Evolutionary conservation across 2,113 vertebrate genomes (phyloP).

Genomic region (Cyanoderma ruficeps): DNA sequence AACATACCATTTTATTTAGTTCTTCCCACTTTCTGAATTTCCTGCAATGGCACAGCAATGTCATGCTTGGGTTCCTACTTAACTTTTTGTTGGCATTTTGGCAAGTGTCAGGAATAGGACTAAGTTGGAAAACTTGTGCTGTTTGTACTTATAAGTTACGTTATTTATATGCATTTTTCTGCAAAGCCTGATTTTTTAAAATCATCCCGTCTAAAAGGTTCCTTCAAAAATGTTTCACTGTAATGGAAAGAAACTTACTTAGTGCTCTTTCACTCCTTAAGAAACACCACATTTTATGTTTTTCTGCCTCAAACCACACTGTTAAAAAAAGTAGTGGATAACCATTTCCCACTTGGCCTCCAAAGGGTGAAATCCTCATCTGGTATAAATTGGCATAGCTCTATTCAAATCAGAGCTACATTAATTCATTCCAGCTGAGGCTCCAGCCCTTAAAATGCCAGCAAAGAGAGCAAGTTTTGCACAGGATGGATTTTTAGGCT

Average conservation of each 20-base stretch:
- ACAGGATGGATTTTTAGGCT: not conserved
- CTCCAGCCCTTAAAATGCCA: conserved; percentile 14
- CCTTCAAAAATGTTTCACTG: not conserved
- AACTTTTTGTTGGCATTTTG: not conserved
- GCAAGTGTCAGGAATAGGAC: not conserved
- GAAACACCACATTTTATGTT: not conserved
- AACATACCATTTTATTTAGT: not conserved
- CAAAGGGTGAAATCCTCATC: conserved; percentile 40
- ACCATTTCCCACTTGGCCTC: conserved; percentile 36
- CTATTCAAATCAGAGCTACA: conserved; percentile 38
- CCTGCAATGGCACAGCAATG: not conserved
- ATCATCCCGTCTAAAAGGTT: not conserved
- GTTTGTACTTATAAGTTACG: not conserved
- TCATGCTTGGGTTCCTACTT: not conserved
- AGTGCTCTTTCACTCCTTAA: not conserved
- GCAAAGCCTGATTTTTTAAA: not conserved
- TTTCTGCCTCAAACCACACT: not conserved
- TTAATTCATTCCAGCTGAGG: conserved; percentile 50
- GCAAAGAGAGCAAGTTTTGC: not conserved
- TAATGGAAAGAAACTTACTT: not conserved
- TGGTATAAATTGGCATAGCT: conserved; percentile 23
- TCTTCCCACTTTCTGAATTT: not conserved
- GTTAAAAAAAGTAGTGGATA: not conserved
- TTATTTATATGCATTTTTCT: not conserved
- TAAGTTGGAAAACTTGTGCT: not conserved